phyloP scores from a whole-genome alignment of 2,888 invertebrate genomes.

The Phaedon cochleariae region DNA sequence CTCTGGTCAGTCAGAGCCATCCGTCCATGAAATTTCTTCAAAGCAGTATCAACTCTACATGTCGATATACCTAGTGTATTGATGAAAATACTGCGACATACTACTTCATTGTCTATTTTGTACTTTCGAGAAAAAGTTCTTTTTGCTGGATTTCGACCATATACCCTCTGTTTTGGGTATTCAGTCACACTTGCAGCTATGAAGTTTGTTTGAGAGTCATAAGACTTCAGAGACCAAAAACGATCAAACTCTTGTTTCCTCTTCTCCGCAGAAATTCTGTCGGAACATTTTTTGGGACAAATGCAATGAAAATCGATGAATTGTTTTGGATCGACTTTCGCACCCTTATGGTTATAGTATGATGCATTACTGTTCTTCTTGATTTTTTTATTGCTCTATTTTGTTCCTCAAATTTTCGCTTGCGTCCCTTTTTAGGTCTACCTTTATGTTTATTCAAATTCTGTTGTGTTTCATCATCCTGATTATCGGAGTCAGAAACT shows the following conservation, averaged over 20 bases:
- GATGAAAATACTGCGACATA: slow-evolving; percentile 31
- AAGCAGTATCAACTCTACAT: slow-evolving; percentile 33
- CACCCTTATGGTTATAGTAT: background rate
- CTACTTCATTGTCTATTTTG: slow-evolving; percentile 4
- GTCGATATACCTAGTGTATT: slow-evolving; percentile 31
- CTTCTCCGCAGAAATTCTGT: too few relatives aligned
- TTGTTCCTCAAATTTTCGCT: too few relatives aligned
- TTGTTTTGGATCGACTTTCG: slow-evolving; percentile 26
- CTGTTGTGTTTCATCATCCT: too few relatives aligned
- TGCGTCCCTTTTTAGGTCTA: too few relatives aligned
- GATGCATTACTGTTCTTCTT: too few relatives aligned
- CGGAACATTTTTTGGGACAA: too few relatives aligned
- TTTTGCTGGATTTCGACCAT: slow-evolving; percentile 6
- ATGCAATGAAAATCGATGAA: too few relatives aligned
- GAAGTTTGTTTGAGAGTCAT: slow-evolving; percentile 36
- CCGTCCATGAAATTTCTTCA: slow-evolving; percentile 34
- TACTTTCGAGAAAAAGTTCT: too few relatives aligned
- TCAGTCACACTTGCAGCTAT: slow-evolving; percentile 33
- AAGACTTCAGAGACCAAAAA: slow-evolving; percentile 38
- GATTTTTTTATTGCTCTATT: too few relatives aligned
- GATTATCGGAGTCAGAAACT: too few relatives aligned
- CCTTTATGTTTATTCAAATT: background rate
- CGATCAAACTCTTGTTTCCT: slow-evolving; percentile 32
- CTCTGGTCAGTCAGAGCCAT: slow-evolving; percentile 30
- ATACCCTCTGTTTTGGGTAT: slow-evolving; percentile 28